Evolutionary conservation across 2,888 invertebrate genomes (phyloP), one percentile per base, ranked within the genome.

Genomic region (Mesopsocus fuscifrons): DNA sequence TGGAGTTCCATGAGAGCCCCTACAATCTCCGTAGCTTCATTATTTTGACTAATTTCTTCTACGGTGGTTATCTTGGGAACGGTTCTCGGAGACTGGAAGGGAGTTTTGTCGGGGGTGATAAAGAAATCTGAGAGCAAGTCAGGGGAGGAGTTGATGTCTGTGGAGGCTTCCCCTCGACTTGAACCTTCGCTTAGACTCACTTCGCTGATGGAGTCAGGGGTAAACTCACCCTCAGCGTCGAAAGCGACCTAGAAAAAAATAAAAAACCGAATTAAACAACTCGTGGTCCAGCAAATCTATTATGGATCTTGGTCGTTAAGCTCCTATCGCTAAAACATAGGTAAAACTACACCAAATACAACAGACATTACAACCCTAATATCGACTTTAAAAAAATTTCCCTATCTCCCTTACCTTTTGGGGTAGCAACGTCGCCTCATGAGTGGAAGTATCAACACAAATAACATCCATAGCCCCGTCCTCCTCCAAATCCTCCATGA

Each of bases 391-490:
- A n/a, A n/a, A n/a, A n/a, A n/a, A n/a, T n/a, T n/a, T n/a, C n/a
- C n/a, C n/a, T n/a, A n/a, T n/a, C n/a, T n/a, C n/a, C n/a, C n/a
- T n/a, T n/a, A n/a, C n/a, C n/a, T n/a, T n/a, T n/a, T n/a, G n/a
- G n/a, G n/a, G n/a, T n/a, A n/a, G 50, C 2, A 68, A 49, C 16
- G 61, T 58, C 32, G 63, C 65, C 50, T 62, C 56, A 49, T 67
- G 65, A 2, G 67, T 67, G 49, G 58, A 58, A 1, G 62, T 64
- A 48, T n/a, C n/a, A n/a, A n/a, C n/a, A n/a, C n/a, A n/a, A 30
- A 67, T 54, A 49, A 67, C 67, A 43, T 61, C 60, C 18, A 52
- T 52, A 34, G 51, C 52, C 22, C 52, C 52, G 34, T 52, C 54
- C 26, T 59, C 60, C 18, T 57, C 58, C 2, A 63, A 57, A 47